These are phyloP conservation scores for Clarias gariepinus DNA, from an alignment of 2,113 vertebrate species.

Conservation along the genomic window DNA sequence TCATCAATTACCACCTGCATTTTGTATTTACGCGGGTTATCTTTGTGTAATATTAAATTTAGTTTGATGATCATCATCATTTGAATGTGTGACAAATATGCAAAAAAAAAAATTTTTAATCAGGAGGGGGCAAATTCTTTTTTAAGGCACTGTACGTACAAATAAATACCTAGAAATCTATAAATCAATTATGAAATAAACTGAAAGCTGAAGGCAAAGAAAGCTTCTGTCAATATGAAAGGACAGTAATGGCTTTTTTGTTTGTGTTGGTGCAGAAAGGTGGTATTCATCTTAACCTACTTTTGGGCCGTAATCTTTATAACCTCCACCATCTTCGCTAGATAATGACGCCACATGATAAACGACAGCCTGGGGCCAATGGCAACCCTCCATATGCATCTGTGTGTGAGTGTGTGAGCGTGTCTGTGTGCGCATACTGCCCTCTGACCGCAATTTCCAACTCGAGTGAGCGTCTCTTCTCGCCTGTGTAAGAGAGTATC, in stretches of 20 bases:
- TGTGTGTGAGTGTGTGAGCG: slow-evolving; percentile 32
- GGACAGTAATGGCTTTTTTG: slow-evolving; percentile 41
- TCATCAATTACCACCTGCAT: no score
- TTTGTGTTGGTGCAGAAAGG: slow-evolving; percentile 41
- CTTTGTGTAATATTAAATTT: no score
- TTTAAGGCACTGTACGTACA: neutral
- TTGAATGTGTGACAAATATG: no score
- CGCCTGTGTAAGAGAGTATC: slow-evolving; percentile 34
- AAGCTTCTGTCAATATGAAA: slow-evolving; percentile 5
- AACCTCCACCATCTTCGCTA: slow-evolving; percentile 59
- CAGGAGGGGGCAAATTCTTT: no score
- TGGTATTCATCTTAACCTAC: slow-evolving; percentile 70
- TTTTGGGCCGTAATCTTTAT: slow-evolving; percentile 70
- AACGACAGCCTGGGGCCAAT: slow-evolving; percentile 60
- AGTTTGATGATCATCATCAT: no score
- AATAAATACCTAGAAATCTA: neutral
- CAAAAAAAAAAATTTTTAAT: no score
- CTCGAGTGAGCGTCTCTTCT: slow-evolving; percentile 36
- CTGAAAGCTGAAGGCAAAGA: neutral
- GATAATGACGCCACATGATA: slow-evolving; percentile 61
- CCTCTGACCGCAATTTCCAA: slow-evolving; percentile 55
- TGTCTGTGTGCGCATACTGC: slow-evolving; percentile 39
- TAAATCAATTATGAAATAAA: neutral
- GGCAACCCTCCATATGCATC: slow-evolving; percentile 32
- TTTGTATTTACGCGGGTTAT: no score